Base-by-base conservation (phyloP, 2,888 invertebrate species). In the Mesopsocus fuscifrons region DNA sequence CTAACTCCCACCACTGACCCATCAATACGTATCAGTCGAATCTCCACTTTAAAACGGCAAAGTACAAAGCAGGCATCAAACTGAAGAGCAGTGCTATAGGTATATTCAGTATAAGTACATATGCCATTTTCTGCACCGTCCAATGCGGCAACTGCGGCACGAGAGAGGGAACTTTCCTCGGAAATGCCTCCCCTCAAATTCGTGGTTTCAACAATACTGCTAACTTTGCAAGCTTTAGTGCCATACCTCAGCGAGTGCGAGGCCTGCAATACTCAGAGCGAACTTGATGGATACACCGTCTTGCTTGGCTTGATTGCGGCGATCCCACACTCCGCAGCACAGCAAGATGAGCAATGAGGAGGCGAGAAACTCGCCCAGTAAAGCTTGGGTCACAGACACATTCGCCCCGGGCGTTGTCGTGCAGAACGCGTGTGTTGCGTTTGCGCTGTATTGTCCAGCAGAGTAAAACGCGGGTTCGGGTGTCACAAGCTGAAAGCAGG, bases 261-360 rank as follows among this genome's bases (percentile, higher is more conserved):
- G 44, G 8, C 55, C 59, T 3, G 59, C 52, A 4, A 65, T 55
- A 6, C 58, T 51, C 23, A 64, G 45, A 2, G 62, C 64, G 50
- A 65, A 64, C 48, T 57, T 63, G 26, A 63, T 49, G 1, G 63
- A 52, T 1, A 57, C 52, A 1, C 62, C 59, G 46, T 63, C 62
- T 2, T 54, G 54, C 47, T 60, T 59, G 2, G 49, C 50, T 16
- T 51, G 51, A 47, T 62, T 63, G 17, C 62, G 57, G 2, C 45
- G 46, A 47, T 65, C 65, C 59, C 61, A 61, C 3, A 59, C 53
- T 5, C 59, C 57, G 47, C 63, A 62, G 2, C 59, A 57, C 2
- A 61, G 52, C 23, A 62, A 46, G 50, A 60, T 56, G 21, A 65
- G 52, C 20, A 63, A 52, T 1, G 53, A 55, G 0, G 63, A 62